These are phyloP conservation scores for Fopius arisanus DNA, from an alignment of 1,140 invertebrate species.

Conservation along the genomic window DNA sequence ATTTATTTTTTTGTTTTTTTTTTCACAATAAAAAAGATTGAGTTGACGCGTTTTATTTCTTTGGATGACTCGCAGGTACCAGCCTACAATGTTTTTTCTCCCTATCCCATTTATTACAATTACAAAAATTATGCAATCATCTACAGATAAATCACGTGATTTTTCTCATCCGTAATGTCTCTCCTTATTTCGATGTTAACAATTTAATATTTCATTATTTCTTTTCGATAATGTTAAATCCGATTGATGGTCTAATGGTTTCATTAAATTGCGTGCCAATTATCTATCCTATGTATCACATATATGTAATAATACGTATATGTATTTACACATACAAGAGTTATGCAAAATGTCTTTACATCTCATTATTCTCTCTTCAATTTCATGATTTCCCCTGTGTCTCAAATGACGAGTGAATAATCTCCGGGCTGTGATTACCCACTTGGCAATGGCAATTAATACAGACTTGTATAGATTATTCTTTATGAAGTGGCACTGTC, in stretches of 20 bases:
- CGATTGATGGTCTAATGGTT: background rate
- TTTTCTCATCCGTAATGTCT: slow-evolving; percentile 5
- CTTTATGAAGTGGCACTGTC: slow-evolving; percentile 22
- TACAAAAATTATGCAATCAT: slow-evolving; percentile 8
- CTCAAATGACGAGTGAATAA: background rate
- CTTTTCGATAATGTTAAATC: slow-evolving; percentile 3
- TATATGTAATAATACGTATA: slow-evolving; percentile 8
- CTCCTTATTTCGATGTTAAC: slow-evolving; percentile 9
- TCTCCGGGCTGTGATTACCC: background rate
- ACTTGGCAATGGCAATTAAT: background rate
- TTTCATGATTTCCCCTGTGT: background rate
- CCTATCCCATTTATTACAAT: background rate
- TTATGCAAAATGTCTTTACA: slow-evolving; percentile 1
- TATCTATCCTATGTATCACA: slow-evolving; percentile 18
- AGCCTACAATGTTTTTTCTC: slow-evolving; percentile 19
- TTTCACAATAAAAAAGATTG: slow-evolving; percentile 24
- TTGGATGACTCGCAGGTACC: slow-evolving; percentile 25
- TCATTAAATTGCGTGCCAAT: slow-evolving; percentile 18
- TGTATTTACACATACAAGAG: slow-evolving; percentile 1
- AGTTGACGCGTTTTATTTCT: slow-evolving; percentile 15
- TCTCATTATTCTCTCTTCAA: background rate
- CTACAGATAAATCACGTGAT: background rate
- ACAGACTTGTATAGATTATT: background rate
- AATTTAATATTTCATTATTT: background rate
- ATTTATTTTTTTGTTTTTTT: too few relatives aligned